These are phyloP conservation scores for Synanthedon tipuliformis DNA, from an alignment of 2,888 invertebrate species.

Conservation along the genomic window DNA sequence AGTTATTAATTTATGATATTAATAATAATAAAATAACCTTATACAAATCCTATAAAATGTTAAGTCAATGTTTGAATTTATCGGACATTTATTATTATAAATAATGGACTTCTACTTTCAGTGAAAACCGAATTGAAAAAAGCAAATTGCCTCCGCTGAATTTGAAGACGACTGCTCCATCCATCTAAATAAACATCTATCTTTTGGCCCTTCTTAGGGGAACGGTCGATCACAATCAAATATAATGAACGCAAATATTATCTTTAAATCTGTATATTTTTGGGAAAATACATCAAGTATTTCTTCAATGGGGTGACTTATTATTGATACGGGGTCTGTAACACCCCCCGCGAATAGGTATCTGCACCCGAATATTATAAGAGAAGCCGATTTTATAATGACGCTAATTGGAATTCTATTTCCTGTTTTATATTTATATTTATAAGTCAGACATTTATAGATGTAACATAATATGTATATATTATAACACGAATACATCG, in stretches of 20 bases:
- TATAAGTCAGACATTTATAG: no score
- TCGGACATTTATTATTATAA: no score
- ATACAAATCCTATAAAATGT: no score
- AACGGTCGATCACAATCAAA: not conserved
- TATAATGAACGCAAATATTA: not conserved
- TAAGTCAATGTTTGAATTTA: no score
- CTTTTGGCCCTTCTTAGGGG: not conserved
- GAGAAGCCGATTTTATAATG: conserved; percentile 12
- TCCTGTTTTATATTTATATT: no score
- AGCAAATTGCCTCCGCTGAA: not conserved
- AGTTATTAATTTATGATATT: no score
- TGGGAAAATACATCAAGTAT: not conserved
- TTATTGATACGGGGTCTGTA: not conserved
- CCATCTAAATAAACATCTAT: not conserved
- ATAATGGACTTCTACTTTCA: no score
- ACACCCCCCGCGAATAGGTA: conserved; percentile 17
- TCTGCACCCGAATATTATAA: conserved; percentile 11
- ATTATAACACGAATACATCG: no score
- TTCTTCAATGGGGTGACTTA: not conserved
- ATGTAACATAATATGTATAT: no score
- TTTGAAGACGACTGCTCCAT: not conserved
- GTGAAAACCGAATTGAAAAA: no score
- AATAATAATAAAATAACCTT: no score
- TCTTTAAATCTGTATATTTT: not conserved
- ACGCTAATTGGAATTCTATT: not conserved